Percentiles rank a stretch among this genome's conserved stretches.
phyloP scores from a whole-genome alignment of 2,113 vertebrate species.

The Ploceus nigricollis region DNA sequence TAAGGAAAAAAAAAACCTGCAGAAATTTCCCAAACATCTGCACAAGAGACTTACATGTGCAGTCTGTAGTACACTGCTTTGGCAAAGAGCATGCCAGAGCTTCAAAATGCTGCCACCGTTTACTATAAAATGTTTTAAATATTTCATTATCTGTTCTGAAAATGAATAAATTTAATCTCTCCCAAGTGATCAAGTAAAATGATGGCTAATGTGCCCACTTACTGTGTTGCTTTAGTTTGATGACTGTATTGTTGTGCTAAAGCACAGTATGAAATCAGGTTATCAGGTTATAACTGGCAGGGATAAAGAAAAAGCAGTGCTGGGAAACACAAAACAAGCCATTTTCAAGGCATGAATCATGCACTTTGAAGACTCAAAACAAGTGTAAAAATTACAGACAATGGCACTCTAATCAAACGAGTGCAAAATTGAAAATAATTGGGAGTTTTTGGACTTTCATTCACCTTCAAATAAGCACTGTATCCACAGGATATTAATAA shows the following conservation, averaged over 20 bases:
- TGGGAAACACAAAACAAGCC: conserved; percentile 63
- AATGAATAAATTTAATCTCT: conserved; percentile 81
- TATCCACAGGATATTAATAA: conserved; percentile 41
- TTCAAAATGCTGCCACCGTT: conserved; percentile 49
- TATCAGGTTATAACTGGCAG: conserved; percentile 77
- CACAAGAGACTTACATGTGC: background rate
- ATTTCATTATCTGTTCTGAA: conserved; percentile 80
- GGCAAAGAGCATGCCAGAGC: conserved; percentile 31
- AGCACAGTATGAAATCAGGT: conserved; percentile 78
- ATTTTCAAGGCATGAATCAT: conserved; percentile 41
- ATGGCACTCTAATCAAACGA: conserved; percentile 56
- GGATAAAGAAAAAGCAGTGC: conserved; percentile 61
- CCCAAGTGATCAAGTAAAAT: conserved; percentile 79
- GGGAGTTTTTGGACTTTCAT: conserved; percentile 46
- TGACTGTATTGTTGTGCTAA: conserved; percentile 76
- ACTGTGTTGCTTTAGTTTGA: conserved; percentile 79
- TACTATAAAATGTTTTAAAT: conserved; percentile 74
- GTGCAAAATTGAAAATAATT: conserved; percentile 56
- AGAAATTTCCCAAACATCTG: conserved; percentile 64
- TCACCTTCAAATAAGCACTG: conserved; percentile 36
- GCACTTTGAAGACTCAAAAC: conserved; percentile 57
- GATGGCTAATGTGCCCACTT: conserved; percentile 78
- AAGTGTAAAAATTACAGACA: conserved; percentile 48
- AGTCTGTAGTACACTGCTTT: background rate
- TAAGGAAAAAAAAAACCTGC: background rate